phyloP scores from a whole-genome alignment of 1,140 invertebrate species.

The Stenopsyche tienmushanensis region DNA sequence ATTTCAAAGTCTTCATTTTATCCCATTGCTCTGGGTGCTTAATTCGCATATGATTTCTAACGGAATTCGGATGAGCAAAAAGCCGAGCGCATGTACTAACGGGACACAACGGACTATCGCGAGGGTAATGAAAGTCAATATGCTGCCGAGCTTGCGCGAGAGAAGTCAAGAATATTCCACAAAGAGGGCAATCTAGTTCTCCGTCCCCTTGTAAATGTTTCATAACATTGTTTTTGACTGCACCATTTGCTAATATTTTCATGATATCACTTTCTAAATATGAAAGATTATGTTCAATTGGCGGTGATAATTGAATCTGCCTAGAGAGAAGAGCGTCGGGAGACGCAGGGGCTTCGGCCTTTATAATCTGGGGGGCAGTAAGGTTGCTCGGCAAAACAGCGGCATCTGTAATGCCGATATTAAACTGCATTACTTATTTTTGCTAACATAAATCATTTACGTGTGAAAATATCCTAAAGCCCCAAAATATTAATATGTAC shows the following conservation, averaged over 20 bases:
- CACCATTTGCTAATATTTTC: constrained; percentile 32
- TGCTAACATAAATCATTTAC: constrained; percentile 14
- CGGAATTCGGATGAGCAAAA: constrained; percentile 79
- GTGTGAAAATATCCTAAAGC: not conserved
- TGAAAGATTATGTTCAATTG: constrained; percentile 28
- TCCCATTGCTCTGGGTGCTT: constrained; percentile 78
- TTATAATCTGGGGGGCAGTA: constrained; percentile 47
- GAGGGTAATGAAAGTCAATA: constrained; percentile 77
- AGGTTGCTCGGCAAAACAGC: constrained; percentile 47
- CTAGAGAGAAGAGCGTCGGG: constrained; percentile 27
- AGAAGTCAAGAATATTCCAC: constrained; percentile 63
- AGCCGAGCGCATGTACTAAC: constrained; percentile 70
- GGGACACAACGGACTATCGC: constrained; percentile 76
- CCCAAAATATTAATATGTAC: too few relatives aligned
- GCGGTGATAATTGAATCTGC: constrained; percentile 24
- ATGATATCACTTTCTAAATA: constrained; percentile 36
- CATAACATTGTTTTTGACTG: constrained; percentile 20
- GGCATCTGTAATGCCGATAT: constrained; percentile 56
- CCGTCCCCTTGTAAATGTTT: constrained; percentile 57
- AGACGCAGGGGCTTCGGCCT: constrained; percentile 37
- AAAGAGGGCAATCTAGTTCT: constrained; percentile 58
- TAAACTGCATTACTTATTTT: constrained; percentile 31
- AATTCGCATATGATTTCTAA: constrained; percentile 79
- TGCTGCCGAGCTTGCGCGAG: constrained; percentile 68
- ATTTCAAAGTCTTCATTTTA: constrained; percentile 77